Evolutionary conservation across 2,113 vertebrate species (phyloP).

Genomic region (Pithys albifrons): DNA sequence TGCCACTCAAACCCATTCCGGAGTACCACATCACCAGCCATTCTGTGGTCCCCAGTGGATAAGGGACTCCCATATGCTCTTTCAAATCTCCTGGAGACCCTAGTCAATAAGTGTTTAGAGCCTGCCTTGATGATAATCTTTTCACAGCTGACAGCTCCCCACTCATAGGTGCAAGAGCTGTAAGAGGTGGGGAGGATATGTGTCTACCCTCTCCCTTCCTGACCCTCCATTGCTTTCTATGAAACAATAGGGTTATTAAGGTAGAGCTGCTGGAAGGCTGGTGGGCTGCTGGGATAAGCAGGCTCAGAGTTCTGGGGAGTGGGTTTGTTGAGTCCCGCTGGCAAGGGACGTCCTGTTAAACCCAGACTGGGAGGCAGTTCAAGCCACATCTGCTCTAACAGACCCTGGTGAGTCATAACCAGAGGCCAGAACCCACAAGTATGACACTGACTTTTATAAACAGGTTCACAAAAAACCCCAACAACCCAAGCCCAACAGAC

Average conservation of each 20-base stretch:
- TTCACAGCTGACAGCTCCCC: neutral
- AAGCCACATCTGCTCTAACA: neutral
- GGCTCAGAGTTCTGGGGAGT: accelerated
- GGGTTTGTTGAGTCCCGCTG: accelerated
- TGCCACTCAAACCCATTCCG: neutral
- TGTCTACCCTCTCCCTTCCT: neutral
- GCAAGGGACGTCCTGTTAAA: neutral
- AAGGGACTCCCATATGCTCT: neutral
- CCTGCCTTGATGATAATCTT: neutral
- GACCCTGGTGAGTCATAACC: neutral
- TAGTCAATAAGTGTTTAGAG: neutral
- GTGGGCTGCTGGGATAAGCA: neutral
- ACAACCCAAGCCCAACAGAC: neutral
- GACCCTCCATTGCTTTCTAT: neutral
- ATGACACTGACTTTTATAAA: neutral
- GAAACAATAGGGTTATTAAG: neutral
- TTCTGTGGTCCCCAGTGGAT: accelerated
- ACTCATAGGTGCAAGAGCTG: accelerated
- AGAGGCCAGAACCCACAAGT: neutral
- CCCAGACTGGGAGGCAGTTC: neutral
- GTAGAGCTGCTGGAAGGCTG: neutral
- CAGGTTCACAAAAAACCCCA: neutral
- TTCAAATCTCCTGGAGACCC: neutral
- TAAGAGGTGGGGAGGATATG: neutral
- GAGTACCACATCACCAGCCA: accelerated